A percentile compares a stretch with the other conserved stretches of the same genome.
These are phyloP conservation scores for Parambassis ranga DNA, from an alignment of 2,797 vertebrate species.

Conservation along the genomic window DNA sequence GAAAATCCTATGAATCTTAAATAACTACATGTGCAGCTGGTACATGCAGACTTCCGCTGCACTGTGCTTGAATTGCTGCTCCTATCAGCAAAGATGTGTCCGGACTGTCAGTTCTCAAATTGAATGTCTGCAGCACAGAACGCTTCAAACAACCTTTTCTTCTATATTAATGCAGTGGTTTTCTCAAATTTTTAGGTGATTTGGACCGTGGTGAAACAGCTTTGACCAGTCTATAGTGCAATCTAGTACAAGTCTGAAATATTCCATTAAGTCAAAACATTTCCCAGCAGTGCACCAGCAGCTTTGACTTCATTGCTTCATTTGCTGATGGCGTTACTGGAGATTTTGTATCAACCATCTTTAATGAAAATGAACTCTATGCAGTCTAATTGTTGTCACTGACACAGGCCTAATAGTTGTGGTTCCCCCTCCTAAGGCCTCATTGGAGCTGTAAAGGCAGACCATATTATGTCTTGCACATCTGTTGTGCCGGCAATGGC, in stretches of 20 bases:
- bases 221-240: too few species aligned
- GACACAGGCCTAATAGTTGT: not conserved
- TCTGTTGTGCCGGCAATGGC: too few species aligned
- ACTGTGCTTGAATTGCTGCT: constrained; percentile 31
- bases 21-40: constrained; percentile 17
- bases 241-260: constrained; percentile 19
- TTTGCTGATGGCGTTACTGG: too few species aligned
- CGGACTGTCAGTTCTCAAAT: constrained; percentile 45
- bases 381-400: too few species aligned
- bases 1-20: constrained; percentile 25
- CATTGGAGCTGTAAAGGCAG: not conserved
- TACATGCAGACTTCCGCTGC: not conserved
- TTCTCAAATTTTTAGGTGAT: constrained; percentile 46
- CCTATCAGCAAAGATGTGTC: constrained; percentile 35
- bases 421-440: not conserved
- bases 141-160: constrained; percentile 32
- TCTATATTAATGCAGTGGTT: constrained; percentile 21
- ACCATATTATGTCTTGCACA: constrained; percentile 1
- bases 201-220: constrained; percentile 19
- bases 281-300: constrained; percentile 12
- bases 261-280: not conserved
- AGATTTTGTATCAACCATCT: not conserved
- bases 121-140: constrained; percentile 44
- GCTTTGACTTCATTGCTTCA: constrained; percentile 6
- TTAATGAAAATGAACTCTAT: too few species aligned